Evolutionary conservation across 2,888 invertebrate genomes (phyloP).

Genomic region (Eristalis intricaria): DNA sequence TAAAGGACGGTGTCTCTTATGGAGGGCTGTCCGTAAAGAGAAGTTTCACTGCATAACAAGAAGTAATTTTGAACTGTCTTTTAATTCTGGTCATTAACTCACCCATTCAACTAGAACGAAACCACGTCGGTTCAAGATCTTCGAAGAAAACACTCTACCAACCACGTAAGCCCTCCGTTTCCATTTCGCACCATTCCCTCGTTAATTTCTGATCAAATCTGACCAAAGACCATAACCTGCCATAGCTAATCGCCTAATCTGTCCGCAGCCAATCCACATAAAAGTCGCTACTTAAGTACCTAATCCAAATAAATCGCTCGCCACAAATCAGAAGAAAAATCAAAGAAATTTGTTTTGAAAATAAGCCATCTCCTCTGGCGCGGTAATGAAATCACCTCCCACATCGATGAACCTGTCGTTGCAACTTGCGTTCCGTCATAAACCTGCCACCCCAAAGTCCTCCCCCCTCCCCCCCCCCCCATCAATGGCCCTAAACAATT

Average conservation of each 20-base stretch:
- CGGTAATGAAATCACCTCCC: slow-evolving; percentile 40
- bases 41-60: too few relatives aligned
- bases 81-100: too few relatives aligned
- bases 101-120: too few relatives aligned
- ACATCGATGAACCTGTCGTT: slow-evolving; percentile 51
- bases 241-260: background rate
- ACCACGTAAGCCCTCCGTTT: too few relatives aligned
- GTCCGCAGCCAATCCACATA: background rate
- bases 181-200: too few relatives aligned
- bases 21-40: too few relatives aligned
- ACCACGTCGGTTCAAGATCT: too few relatives aligned
- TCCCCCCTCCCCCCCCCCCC: background rate
- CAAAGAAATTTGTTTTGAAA: background rate
- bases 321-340: background rate
- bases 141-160: too few relatives aligned
- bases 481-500: background rate
- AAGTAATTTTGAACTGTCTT: too few relatives aligned
- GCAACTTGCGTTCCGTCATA: slow-evolving; percentile 58
- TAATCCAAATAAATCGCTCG: background rate
- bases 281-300: background rate
- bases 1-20: too few relatives aligned
- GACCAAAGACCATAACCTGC: too few relatives aligned
- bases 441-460: slow-evolving; percentile 55
- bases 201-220: too few relatives aligned
- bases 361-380: background rate